These are phyloP conservation scores for Alca torda DNA, from an alignment of 2,797 vertebrate genomes.

Conservation along the genomic window DNA sequence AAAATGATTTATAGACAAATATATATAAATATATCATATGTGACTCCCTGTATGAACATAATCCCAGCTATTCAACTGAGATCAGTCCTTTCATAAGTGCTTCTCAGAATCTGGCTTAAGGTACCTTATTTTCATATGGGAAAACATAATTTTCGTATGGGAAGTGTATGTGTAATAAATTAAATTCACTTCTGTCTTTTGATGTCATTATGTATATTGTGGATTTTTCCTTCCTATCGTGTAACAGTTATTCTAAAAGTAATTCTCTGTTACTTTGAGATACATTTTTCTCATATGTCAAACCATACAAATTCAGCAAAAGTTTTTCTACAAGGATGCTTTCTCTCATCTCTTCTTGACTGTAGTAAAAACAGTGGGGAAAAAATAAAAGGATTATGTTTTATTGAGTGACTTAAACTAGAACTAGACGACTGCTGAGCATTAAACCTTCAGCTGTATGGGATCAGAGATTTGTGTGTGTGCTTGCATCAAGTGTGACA, in stretches of 20 bases:
- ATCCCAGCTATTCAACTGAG: not conserved
- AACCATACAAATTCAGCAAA: not conserved
- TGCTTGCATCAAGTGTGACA: not conserved
- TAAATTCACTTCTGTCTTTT: not conserved
- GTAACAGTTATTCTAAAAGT: not conserved
- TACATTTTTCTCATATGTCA: not conserved
- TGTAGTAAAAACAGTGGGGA: not conserved
- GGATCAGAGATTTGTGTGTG: not conserved
- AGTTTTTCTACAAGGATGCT: not conserved
- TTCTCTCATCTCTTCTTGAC: not conserved
- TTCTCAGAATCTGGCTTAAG: not conserved
- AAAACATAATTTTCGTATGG: not conserved
- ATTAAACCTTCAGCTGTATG: not conserved
- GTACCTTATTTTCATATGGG: not conserved
- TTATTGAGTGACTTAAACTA: not conserved
- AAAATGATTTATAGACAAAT: not conserved
- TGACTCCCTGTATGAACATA: not conserved
- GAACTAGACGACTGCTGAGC: not conserved
- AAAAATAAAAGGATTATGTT: not conserved
- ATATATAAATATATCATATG: not conserved
- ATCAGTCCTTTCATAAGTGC: not conserved
- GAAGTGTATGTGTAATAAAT: not conserved
- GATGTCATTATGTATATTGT: not conserved
- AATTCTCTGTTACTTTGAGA: not conserved
- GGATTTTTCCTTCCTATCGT: not conserved